Evolutionary conservation across 1,140 invertebrate genomes (phyloP), one percentile per base, ranked within the genome.

Genomic region (Platyscapa corneri): DNA sequence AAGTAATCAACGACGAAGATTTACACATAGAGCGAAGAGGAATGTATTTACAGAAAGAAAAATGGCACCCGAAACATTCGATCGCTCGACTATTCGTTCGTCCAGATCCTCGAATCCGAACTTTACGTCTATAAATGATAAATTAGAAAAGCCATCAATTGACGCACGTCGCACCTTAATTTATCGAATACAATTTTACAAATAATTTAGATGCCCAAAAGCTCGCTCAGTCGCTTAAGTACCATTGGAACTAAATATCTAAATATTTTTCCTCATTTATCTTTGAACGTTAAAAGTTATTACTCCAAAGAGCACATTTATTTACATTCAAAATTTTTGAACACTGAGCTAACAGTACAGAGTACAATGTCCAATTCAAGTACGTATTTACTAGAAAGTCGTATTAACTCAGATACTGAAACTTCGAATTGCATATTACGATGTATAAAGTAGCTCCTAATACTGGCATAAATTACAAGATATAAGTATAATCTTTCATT

Each of bases 271-370:
- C 32, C 20, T 75, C 77, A 39, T 34, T 32, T 32, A 32, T 67
- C 60, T 49, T 81, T 53, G 30, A 75, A 84, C 72, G 53, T 85
- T 65, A 74, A 49, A 74, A 56, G 37, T 64, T 83, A 49, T 64
- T 82, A 85, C 60, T 86, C 82, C 81, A 87, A 87, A 72, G 60
- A 82, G 82, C 72, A 75, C 79, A 77, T 74, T 42, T 82, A 84
- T 87, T 82, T 87, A 87, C 86, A 87, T 75, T 81, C 75, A 56
- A 60, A 53, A 82, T 81, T 86, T 87, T 74, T 82, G n/a, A 82
- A 34, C 39, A 1, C 12, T 37, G 30, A 34, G 53, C 65, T 82
- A 39, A 23, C 3, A 76, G 49, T 76, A 49, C 39, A 72, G 70
- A 42, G 23, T 60, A 60, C 2, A 10, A 10, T 18, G 53, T 56